These are phyloP conservation scores for Dicaeum eximium DNA, from an alignment of 2,113 vertebrate genomes.

Conservation along the genomic window DNA sequence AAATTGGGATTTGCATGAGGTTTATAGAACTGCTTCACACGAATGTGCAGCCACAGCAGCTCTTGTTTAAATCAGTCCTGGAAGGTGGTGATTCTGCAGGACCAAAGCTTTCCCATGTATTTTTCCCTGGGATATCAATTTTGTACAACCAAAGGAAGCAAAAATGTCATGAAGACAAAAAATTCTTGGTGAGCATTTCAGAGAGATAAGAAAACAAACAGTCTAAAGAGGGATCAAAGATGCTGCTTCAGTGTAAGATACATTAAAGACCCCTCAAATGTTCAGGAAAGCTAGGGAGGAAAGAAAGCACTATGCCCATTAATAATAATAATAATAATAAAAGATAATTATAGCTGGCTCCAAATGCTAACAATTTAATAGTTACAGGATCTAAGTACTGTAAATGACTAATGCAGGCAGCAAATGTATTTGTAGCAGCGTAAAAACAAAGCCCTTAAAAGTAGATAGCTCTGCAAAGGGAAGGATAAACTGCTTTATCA, in stretches of 20 bases:
- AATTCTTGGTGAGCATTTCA: not conserved
- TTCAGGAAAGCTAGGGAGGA: conserved; percentile 1
- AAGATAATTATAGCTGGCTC: conserved; percentile 55
- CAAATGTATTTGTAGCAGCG: not conserved
- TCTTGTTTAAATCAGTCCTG: not conserved
- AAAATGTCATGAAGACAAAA: not conserved
- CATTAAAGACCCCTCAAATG: not conserved
- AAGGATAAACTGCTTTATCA: conserved; percentile 7
- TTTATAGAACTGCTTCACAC: not conserved
- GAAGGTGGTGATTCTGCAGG: not conserved
- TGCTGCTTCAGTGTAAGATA: not conserved
- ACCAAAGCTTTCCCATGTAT: not conserved
- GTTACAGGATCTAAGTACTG: conserved; percentile 48
- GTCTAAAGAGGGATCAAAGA: not conserved
- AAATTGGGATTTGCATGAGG: not conserved
- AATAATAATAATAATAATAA: conserved; percentile 20
- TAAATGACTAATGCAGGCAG: conserved; percentile 53
- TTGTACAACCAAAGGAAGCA: not conserved
- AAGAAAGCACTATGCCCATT: conserved; percentile 13
- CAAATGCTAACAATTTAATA: conserved; percentile 53
- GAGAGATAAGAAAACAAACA: not conserved
- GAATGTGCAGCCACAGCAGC: not conserved
- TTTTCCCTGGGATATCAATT: not conserved
- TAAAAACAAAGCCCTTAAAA: conserved; percentile 57
- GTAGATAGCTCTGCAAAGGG: conserved; percentile 16